These are phyloP conservation scores for Mythimna albipuncta DNA, from an alignment of 2,888 invertebrate genomes.

Conservation along the genomic window DNA sequence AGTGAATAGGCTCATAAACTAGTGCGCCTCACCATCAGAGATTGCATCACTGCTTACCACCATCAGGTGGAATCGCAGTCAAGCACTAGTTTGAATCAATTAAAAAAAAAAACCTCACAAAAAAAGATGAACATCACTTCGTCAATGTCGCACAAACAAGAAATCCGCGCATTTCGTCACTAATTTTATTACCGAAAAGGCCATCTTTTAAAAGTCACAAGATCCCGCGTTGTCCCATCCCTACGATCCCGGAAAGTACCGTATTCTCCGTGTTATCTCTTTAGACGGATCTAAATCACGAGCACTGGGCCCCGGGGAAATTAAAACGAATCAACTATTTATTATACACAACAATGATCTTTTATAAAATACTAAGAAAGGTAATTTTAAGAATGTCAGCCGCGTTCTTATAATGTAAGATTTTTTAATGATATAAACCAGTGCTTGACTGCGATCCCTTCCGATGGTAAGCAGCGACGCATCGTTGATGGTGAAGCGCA, in stretches of 20 bases:
- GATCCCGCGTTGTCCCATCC: conserved; percentile 1
- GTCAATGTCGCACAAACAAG: background rate
- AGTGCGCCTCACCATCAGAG: too few relatives aligned
- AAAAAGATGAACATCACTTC: background rate
- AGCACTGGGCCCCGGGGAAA: conserved; percentile 64
- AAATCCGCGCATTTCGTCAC: background rate
- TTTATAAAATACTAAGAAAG: conserved; percentile 28
- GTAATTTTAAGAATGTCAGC: conserved; percentile 6
- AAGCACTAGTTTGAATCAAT: too few relatives aligned
- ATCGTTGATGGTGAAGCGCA: too few relatives aligned
- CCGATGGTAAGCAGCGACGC: too few relatives aligned
- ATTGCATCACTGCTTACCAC: too few relatives aligned
- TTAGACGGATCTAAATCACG: conserved; percentile 66
- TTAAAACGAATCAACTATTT: conserved; percentile 63
- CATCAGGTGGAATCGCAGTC: too few relatives aligned
- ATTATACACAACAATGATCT: conserved; percentile 56
- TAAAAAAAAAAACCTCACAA: too few relatives aligned
- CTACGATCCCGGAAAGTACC: conserved; percentile 42
- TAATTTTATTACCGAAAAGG: conserved; percentile 9
- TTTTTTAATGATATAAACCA: background rate
- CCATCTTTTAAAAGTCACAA: conserved; percentile 10
- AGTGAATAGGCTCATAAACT: too few relatives aligned
- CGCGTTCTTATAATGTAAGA: background rate
- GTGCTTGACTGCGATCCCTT: too few relatives aligned
- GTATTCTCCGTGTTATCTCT: conserved; percentile 57